Evolutionary conservation across 2,888 invertebrate species (phyloP).

Genomic region (Oeneis ivallda): DNA sequence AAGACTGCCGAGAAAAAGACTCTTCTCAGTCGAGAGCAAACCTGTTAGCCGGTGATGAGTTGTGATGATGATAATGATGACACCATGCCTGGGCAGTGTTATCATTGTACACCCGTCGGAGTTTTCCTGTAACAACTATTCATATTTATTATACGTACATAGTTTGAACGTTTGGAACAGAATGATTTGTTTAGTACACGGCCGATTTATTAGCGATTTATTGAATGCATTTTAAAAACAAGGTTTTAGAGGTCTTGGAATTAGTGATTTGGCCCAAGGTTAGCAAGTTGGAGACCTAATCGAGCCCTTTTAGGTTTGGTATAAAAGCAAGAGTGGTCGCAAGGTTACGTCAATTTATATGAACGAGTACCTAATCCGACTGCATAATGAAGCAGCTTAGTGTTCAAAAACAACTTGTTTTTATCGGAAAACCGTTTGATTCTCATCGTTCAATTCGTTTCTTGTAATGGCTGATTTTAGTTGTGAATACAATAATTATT

Average conservation of each 20-base stretch:
- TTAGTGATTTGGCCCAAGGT: constrained; percentile 43
- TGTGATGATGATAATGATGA: background rate
- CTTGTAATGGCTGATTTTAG: background rate
- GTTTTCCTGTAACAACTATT: background rate
- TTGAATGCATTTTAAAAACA: constrained; percentile 33
- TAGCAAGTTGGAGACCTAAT: constrained; percentile 30
- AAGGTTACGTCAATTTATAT: constrained; percentile 33
- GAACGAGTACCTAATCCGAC: constrained; percentile 9
- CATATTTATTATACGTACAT: constrained; percentile 42
- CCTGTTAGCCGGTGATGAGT: no score
- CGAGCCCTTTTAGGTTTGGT: constrained; percentile 35
- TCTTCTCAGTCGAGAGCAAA: no score
- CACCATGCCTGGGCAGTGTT: background rate
- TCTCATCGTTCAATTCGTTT: background rate
- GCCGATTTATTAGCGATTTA: constrained; percentile 26
- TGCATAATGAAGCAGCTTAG: constrained; percentile 17
- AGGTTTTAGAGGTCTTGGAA: constrained; percentile 31
- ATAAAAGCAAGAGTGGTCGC: constrained; percentile 18
- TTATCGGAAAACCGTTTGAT: constrained; percentile 11
- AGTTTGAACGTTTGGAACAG: constrained; percentile 59
- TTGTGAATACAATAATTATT: no score
- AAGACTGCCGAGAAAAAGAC: no score
- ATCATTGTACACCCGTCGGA: background rate
- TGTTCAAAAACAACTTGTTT: constrained; percentile 13
- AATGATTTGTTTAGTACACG: constrained; percentile 48